These are phyloP conservation scores for Diloba caeruleocephala DNA, from an alignment of 2,888 invertebrate genomes.

Conservation along the genomic window DNA sequence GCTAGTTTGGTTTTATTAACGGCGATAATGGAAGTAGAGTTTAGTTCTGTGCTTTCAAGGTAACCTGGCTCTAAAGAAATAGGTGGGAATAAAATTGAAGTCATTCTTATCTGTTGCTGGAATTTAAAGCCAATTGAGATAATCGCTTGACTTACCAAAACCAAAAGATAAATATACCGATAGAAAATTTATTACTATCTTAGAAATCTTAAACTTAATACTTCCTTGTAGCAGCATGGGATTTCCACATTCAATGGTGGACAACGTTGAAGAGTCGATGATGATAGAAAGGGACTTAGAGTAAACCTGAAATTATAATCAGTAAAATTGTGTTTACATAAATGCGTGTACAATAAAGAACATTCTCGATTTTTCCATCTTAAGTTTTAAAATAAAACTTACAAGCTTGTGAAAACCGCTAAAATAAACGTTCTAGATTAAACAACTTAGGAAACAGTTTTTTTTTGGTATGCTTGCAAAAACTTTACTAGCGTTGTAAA, in stretches of 20 bases:
- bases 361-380: too few relatives aligned
- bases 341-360: too few relatives aligned
- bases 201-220: too few relatives aligned
- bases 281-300: too few relatives aligned
- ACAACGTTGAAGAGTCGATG: too few relatives aligned
- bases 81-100: conserved; percentile 17
- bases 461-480: conserved; percentile 25
- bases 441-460: conserved; percentile 34
- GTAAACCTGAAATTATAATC: too few relatives aligned
- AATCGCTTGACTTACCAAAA: background rate
- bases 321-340: too few relatives aligned
- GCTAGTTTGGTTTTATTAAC: conserved; percentile 27
- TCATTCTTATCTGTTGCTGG: conserved; percentile 4
- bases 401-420: conserved; percentile 6
- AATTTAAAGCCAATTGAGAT: conserved; percentile 9
- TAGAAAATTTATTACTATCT: too few relatives aligned
- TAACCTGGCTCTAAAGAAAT: conserved; percentile 2
- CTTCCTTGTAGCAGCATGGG: too few relatives aligned
- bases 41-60: conserved; percentile 12
- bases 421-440: conserved; percentile 18
- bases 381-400: too few relatives aligned
- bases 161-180: conserved; percentile 13
- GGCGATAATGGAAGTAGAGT: conserved; percentile 23
- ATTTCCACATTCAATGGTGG: too few relatives aligned
- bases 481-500: conserved; percentile 45